Percentiles rank a stretch among this genome's conserved stretches.
Evolutionary conservation across 2,888 invertebrate species (phyloP).

Genomic region (Resseliella maxima): DNA sequence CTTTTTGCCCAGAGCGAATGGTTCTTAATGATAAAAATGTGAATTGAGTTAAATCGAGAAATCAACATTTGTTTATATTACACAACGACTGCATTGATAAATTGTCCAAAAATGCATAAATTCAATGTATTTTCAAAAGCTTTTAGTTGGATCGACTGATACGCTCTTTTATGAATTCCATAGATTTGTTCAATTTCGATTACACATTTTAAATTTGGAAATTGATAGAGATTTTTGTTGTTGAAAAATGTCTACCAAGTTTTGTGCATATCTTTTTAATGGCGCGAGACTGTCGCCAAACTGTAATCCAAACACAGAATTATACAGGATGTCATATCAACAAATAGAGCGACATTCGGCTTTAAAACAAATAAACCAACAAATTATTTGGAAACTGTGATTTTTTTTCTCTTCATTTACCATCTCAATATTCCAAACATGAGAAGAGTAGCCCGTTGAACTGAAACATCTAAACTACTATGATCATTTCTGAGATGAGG

Average conservation of each 20-base stretch:
- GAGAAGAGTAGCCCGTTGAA: background rate
- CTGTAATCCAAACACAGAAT: background rate
- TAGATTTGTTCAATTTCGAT: background rate
- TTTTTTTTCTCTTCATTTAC: background rate
- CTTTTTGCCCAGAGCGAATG: slow-evolving; percentile 38
- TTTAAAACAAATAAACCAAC: background rate
- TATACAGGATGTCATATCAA: background rate
- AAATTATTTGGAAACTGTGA: background rate
- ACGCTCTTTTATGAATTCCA: background rate
- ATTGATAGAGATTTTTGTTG: background rate
- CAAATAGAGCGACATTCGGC: background rate
- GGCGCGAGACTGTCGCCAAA: background rate
- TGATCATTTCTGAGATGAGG: background rate
- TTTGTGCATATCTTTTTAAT: background rate
- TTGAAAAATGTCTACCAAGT: background rate
- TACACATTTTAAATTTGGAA: background rate
- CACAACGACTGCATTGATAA: background rate
- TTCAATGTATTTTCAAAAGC: slow-evolving; percentile 40
- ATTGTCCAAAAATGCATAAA: slow-evolving; percentile 13
- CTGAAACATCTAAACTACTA: slow-evolving; percentile 2
- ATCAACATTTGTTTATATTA: background rate
- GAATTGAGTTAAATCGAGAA: background rate
- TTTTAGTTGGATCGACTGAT: background rate
- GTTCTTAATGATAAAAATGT: background rate
- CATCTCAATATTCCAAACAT: background rate